Conservation (phyloP, 2,888 invertebrate genomes). For the Formica aserva region DNA sequence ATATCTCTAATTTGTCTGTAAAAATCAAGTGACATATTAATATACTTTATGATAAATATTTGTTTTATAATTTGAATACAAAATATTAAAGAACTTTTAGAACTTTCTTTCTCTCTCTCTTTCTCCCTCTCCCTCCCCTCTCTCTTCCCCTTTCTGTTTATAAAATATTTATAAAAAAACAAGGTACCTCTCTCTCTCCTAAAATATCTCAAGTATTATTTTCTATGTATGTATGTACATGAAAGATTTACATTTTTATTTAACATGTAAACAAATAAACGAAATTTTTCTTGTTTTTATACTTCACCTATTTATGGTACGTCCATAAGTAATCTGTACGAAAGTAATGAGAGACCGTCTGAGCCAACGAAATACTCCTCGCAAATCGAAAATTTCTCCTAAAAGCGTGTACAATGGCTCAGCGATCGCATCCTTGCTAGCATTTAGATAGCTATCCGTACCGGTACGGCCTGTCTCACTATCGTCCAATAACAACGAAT, state of each 20-base stretch:
- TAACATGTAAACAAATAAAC: not conserved
- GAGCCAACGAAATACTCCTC: conserved; percentile 95
- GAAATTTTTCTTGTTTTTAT: not conserved
- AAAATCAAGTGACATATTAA: conserved; percentile 32
- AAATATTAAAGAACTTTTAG: conserved; percentile 5
- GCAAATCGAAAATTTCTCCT: conserved; percentile 96
- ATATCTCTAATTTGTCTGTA: conserved; percentile 94
- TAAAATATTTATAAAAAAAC: not conserved
- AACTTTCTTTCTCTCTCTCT: conserved; percentile 14
- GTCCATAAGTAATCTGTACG: conserved; percentile 96
- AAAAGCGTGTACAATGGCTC: conserved; percentile 95
- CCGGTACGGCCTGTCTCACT: conserved; percentile 84
- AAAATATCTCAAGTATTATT: not conserved
- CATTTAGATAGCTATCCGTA: conserved; percentile 81
- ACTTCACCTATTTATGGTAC: conserved; percentile 93
- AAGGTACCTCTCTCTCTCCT: not conserved
- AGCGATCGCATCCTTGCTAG: conserved; percentile 93
- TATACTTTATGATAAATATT: not conserved
- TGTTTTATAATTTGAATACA: not conserved
- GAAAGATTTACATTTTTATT: not conserved
- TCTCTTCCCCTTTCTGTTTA: conserved; percentile 22
- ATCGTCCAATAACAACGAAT: conserved; percentile 92
- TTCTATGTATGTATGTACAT: not conserved
- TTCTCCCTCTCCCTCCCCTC: not conserved
- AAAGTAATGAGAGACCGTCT: conserved; percentile 95